These are phyloP conservation scores for Ornithorhynchus anatinus DNA, from an alignment of 2,113 vertebrate genomes.

Conservation along the genomic window DNA sequence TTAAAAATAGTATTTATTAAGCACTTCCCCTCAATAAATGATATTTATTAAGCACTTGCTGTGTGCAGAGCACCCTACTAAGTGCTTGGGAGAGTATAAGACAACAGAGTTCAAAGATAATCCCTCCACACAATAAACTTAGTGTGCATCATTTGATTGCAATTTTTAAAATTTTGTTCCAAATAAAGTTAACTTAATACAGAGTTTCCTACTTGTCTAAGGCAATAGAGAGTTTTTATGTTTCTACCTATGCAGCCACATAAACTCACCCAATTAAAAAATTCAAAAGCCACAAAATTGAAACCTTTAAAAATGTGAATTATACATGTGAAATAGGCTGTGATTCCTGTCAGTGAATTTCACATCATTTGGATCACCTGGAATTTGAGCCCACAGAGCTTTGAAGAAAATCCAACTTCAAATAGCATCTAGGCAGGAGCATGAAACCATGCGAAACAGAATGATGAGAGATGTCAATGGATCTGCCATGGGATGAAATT, in stretches of 20 bases:
- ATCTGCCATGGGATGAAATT: not conserved
- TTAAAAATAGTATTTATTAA: no score
- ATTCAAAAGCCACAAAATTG: constrained; percentile 9
- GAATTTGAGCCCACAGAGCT: not conserved
- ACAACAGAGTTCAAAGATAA: no score
- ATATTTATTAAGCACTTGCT: no score
- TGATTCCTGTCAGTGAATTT: constrained; percentile 3
- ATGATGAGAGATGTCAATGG: constrained; percentile 10
- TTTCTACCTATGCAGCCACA: not conserved
- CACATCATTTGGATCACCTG: constrained; percentile 27
- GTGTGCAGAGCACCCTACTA: no score
- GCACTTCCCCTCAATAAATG: no score
- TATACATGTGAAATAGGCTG: constrained; percentile 37
- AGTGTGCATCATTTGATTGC: no score
- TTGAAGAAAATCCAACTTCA: constrained; percentile 4
- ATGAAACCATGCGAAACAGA: not conserved
- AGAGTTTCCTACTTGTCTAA: not conserved
- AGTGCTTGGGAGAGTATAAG: no score
- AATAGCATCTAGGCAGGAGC: constrained; percentile 9
- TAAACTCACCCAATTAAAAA: not conserved
- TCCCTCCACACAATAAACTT: no score
- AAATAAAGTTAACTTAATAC: no score
- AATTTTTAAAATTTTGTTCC: no score
- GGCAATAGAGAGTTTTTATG: not conserved
- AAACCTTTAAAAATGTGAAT: constrained; percentile 42